Base-by-base conservation (phyloP, 2,888 invertebrate genomes). In the Odiellus spinosus region DNA sequence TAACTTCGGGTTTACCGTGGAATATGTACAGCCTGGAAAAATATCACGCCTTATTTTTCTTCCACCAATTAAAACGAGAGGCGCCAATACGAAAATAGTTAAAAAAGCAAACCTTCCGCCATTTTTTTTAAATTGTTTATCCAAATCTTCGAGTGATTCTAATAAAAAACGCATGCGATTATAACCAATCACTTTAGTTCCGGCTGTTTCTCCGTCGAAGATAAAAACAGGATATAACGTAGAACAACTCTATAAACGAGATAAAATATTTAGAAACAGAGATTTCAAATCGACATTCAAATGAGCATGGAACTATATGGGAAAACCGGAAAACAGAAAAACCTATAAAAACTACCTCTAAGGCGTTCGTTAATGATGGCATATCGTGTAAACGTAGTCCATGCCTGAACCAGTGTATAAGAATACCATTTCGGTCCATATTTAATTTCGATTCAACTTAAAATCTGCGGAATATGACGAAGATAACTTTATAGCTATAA, bases 141-240 rank as follows among this genome's bases (percentile, higher is more conserved):
- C 73, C 47, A 82, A 62, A 59, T 81, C 79, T 3, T 72, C 64
- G 42, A 81, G 63, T 1, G 76, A 72, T 60, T 81, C 79, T 40
- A 78, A 63, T 4, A 81, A 68, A 58, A 77, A 82, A 14, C 74
- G 70, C 74, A 78, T 74, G 1, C 80, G 75, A 60, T 80, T 64
- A 47, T 60, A 65, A 1, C 60, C 63, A 20, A 59, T 57, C 21
- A 53, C 54, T 15, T 54, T 51, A 2, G 59, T 59, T 78, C 80
- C 78, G 56, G 78, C 78, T 53, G 76, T 77, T 62, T 77, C 75
- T n/a, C 79, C 80, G 63, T 82, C 80, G 59, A 80, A 80, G 55
- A 80, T 77, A 59, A 79, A 81, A 2, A 80, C 58, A 0, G 79
- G 77, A 55, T 76, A 74, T 57, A 80, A 40, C 0, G 19, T 40